Conservation (phyloP, 1,140 invertebrate species). For the Meteorus sp. region DNA sequence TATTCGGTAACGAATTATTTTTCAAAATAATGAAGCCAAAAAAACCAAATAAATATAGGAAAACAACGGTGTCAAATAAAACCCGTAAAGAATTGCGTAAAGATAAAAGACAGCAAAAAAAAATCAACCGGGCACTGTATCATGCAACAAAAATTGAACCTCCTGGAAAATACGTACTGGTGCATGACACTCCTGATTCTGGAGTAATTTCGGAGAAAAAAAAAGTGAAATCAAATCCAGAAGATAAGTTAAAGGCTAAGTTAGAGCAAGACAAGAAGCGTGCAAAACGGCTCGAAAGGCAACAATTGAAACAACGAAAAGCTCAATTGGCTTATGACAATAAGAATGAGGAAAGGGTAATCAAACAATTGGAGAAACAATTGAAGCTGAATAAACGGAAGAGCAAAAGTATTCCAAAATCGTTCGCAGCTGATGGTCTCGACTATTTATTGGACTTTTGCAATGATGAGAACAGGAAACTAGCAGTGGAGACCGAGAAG, state of each 20-base stretch:
- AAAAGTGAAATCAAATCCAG: constrained; percentile 31
- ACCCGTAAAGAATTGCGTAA: constrained; percentile 66
- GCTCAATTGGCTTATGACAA: constrained; percentile 71
- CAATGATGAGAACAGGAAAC: constrained; percentile 70
- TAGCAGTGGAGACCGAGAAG: constrained; percentile 65
- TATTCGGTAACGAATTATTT: too few species aligned
- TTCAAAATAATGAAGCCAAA: constrained; percentile 15
- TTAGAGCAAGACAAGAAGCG: constrained; percentile 30
- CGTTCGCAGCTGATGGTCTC: constrained; percentile 79
- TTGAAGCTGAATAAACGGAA: constrained; percentile 80
- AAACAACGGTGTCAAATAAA: too few species aligned
- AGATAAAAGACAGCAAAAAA: constrained; percentile 60
- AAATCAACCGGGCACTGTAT: constrained; percentile 58
- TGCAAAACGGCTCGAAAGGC: constrained; percentile 45
- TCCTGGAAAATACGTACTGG: constrained; percentile 32
- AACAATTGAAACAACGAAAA: constrained; percentile 64
- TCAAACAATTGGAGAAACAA: constrained; percentile 81
- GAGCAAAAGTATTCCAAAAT: constrained; percentile 73
- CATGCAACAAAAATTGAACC: constrained; percentile 49
- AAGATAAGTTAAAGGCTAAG: constrained; percentile 31
- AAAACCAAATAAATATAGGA: constrained; percentile 2
- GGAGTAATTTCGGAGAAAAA: constrained; percentile 34
- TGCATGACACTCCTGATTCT: constrained; percentile 27
- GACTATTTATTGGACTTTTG: constrained; percentile 66
- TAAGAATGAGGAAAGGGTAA: constrained; percentile 76